Base-by-base conservation (phyloP, 2,113 vertebrate species). In the Thymallus thymallus region DNA sequence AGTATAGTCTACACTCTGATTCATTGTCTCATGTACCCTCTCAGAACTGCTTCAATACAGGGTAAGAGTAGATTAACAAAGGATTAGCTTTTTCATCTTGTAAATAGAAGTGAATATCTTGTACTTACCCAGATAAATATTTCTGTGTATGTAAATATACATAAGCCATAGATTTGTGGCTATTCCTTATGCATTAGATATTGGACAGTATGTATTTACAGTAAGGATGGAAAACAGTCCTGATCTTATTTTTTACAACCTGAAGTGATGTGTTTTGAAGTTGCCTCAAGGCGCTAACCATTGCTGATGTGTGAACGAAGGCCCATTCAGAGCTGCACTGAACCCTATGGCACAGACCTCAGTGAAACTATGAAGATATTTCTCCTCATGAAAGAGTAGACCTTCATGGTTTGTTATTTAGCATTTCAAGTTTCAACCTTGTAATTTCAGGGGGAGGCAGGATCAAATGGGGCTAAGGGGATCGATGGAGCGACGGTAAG, bases 371-470 rank as follows among this genome's bases (percentile, higher is more conserved):
- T 6, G 6, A 35, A 35, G 35, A 35, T 9, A 35, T 35, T 35
- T 35, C 35, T 35, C 35, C 35, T 35, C 35, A 1, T 35, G 32
- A 7, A 35, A 6, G 7, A 12, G 48, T 5, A 51, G 84, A 87
- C 74, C 81, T 80, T 78, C 67, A 69, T 68, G 48, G 63, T 68
- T 76, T 12, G 10, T 30, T 72, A 78, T 80, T 81, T 76, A 66
- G 24, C 78, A 35, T 86, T 83, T 78, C 85, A 82, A 82, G 72
- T 81, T 86, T 79, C 75, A 84, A 75, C 86, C 80, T 85, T 86
- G 74, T 88, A 78, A 82, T 84, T 82, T 69, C 82, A 91, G 90
- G 92, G 91, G 72, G 89, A 91, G 80, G 80, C 88, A 71, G 89
- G 89, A 77, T 82, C 84, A 84, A 84, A 82, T 74, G 48, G 91